Evolutionary conservation across 2,797 vertebrate species (phyloP).

Genomic region (Sebastes trivittatus): DNA sequence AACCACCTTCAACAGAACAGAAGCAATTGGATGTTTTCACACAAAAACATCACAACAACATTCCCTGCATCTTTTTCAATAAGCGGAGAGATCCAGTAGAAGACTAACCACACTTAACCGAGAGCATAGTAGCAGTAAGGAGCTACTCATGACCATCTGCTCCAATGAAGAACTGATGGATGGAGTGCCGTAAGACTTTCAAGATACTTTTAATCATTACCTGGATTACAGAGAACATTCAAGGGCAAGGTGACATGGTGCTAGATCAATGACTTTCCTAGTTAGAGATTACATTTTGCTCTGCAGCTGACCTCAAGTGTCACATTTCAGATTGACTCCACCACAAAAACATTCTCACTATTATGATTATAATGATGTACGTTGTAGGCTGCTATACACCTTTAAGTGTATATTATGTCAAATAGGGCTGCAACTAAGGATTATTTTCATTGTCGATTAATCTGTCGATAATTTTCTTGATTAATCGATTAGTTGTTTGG

Average conservation of each 20-base stretch:
- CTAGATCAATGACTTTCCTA: not conserved
- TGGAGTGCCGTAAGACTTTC: not conserved
- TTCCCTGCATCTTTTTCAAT: not conserved
- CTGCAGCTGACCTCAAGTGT: not conserved
- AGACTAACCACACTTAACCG: not conserved
- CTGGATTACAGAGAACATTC: not conserved
- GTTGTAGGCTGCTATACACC: not conserved
- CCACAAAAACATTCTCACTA: not conserved
- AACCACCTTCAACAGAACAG: constrained; percentile 74
- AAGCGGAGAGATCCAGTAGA: not conserved
- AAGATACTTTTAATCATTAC: not conserved
- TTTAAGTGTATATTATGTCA: not conserved
- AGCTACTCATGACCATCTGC: not conserved
- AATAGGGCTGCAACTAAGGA: too few species aligned
- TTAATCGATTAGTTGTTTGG: too few species aligned
- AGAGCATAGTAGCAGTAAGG: too few species aligned
- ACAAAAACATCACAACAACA: not conserved
- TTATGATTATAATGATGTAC: not conserved
- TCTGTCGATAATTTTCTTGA: too few species aligned
- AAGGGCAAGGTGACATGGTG: not conserved
- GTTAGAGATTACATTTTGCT: not conserved
- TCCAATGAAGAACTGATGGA: not conserved
- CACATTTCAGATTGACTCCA: not conserved
- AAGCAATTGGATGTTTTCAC: not conserved
- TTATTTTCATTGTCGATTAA: too few species aligned